Evolutionary conservation across 2,113 vertebrate species (phyloP), one percentile per base, ranked within the genome.

Genomic region (Monopterus albus): DNA sequence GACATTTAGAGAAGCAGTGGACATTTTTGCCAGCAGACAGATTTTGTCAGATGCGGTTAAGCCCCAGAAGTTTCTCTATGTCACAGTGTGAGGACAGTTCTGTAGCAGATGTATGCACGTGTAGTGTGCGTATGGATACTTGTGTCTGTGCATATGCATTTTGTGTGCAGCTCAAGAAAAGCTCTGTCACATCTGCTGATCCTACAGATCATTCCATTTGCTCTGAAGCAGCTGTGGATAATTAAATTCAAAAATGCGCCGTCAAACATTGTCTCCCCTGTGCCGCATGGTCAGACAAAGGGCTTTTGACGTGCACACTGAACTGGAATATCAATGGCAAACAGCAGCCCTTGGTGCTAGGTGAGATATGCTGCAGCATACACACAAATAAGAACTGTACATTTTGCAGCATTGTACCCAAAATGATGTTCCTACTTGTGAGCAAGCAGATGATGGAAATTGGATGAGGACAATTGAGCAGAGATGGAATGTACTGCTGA

Each of bases 241-340:
- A 91, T 92, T 88, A 89, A 82, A 90, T 89, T 81, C 75, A 66
- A 80, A 88, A 85, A 87, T 71, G 61, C 38, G 73, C 69, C 56
- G 81, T 91, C 92, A 88, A 84, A 87, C 75, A 72, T 66, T 45
- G 75, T 81, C 77, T 87, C 67, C 72, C 82, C 77, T 59, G 72
- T 29, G 70, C 55, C 49, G 39, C 62, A 35, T 61, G 67, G 69
- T 60, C 36, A 17, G 80, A 70, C 82, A 90, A 91, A 91, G 86
- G 43, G 40, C 62, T 84, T 85, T 67, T 88, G 91, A 90, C 91
- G 74, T 46, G 70, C 69, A 81, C 49, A 42, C 72, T 50, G 21
- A 78, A 60, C 72, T 63, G 67, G 88, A 92, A 92, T 91, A 88
- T 89, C 89, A 92, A 90, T 82, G 78, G 83, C 82, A 61, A 69